Conservation (phyloP, 92 coral and sea anemone species). For the Isaurus tuberculatus region DNA sequence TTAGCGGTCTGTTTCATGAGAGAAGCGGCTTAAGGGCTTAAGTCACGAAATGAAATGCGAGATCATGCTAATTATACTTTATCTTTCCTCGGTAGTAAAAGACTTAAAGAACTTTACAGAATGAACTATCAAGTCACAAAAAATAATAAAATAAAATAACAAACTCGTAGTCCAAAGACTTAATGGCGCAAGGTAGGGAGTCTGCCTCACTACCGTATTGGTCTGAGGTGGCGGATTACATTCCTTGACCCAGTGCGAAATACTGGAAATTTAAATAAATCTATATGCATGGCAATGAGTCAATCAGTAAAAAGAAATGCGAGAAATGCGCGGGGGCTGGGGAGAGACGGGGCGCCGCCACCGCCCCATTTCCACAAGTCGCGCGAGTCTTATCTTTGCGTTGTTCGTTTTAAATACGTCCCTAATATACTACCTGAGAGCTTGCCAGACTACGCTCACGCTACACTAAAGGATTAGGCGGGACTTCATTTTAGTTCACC, state of each 20-base stretch:
- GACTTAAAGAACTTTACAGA: not conserved
- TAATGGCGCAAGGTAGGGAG: not conserved
- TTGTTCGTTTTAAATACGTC: not conserved
- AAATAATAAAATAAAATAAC: not conserved
- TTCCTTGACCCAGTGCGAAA: not conserved
- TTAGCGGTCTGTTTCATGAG: too few species aligned
- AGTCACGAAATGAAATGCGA: too few species aligned
- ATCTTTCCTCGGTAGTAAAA: not conserved
- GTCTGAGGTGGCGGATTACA: not conserved
- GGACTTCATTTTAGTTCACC: too few species aligned
- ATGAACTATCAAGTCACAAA: not conserved
- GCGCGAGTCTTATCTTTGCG: not conserved
- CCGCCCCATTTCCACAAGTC: not conserved
- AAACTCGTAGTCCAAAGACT: not conserved
- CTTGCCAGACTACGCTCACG: not conserved
- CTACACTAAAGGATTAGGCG: not conserved
- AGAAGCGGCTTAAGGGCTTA: too few species aligned
- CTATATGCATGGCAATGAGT: not conserved
- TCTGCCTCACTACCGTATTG: not conserved
- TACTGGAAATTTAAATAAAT: not conserved
- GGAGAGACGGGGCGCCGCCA: conserved; percentile 2
- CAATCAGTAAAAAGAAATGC: too few species aligned
- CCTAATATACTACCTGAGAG: not conserved
- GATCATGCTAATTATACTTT: too few species aligned
- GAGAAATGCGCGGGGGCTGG: too few species aligned